A percentile compares a stretch with the other conserved stretches of the same genome.
Evolutionary conservation across 2,888 invertebrate genomes (phyloP).

Genomic region (Bembecia ichneumoniformis): DNA sequence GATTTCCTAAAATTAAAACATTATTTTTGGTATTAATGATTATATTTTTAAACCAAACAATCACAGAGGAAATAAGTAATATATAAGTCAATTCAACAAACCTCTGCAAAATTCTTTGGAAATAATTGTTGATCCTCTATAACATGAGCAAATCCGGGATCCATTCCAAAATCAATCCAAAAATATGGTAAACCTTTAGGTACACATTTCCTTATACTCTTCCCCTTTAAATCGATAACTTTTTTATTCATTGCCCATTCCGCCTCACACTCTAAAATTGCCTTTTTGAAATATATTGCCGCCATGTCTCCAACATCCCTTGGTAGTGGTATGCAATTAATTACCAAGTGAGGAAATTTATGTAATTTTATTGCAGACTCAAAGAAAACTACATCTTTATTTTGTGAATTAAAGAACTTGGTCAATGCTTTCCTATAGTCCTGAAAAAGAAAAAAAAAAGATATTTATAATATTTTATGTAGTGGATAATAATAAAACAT

Average conservation of each 20-base stretch:
- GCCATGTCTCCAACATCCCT: conserved; percentile 88
- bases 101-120: conserved; percentile 91
- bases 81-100: conserved; percentile 32
- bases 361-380: conserved; percentile 86
- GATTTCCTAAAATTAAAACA: conserved; percentile 77
- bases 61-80: conserved; percentile 2
- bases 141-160: conserved; percentile 95
- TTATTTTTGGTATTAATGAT: neutral
- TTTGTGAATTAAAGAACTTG: conserved; percentile 79
- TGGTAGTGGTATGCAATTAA: conserved; percentile 92
- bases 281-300: conserved; percentile 98
- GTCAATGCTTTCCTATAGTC: conserved; percentile 83
- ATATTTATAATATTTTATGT: no score
- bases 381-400: conserved; percentile 89
- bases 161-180: conserved; percentile 92
- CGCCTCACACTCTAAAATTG: conserved; percentile 92
- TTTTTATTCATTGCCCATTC: conserved; percentile 98
- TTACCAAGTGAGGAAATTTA: conserved; percentile 84
- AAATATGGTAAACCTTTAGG: conserved; percentile 97
- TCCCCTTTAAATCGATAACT: conserved; percentile 69
- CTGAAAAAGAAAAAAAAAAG: conserved; percentile 37
- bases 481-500: no score
- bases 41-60: neutral
- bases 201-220: conserved; percentile 83
- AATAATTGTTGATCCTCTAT: conserved; percentile 94